Conservation (phyloP, 2,113 vertebrate species). For the Oostethus manadensis region DNA sequence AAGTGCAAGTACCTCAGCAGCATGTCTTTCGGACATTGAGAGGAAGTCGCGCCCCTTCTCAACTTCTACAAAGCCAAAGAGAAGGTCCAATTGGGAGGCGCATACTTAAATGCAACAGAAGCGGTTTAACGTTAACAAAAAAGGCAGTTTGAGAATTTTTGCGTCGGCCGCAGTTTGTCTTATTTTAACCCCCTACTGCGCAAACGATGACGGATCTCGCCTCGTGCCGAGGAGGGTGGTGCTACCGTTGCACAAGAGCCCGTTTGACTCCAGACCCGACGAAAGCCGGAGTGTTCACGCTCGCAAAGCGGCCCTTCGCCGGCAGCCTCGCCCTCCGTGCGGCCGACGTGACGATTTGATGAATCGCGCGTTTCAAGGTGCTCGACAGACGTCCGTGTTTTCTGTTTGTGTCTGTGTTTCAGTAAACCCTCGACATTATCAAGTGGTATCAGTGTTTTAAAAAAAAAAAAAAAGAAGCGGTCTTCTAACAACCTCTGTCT, state of each 20-base stretch:
- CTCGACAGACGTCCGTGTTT: slow-evolving; percentile 61
- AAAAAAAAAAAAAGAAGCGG: slow-evolving; percentile 17
- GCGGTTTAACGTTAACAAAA: slow-evolving; percentile 26
- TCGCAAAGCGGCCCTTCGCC: too few relatives aligned
- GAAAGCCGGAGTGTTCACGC: too few relatives aligned
- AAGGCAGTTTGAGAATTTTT: slow-evolving; percentile 51
- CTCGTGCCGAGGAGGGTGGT: slow-evolving; percentile 60
- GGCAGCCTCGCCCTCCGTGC: slow-evolving; percentile 46
- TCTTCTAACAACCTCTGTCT: slow-evolving; percentile 52
- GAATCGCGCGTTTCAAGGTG: slow-evolving; percentile 69
- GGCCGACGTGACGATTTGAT: slow-evolving; percentile 71
- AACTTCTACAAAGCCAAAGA: slow-evolving; percentile 67
- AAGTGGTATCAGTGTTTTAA: slow-evolving; percentile 70
- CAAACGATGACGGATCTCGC: slow-evolving; percentile 73
- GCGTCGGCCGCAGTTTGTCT: slow-evolving; percentile 58
- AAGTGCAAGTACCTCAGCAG: slow-evolving; percentile 14
- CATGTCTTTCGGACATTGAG: slow-evolving; percentile 26
- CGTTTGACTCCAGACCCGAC: slow-evolving; percentile 17
- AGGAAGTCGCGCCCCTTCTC: slow-evolving; percentile 49
- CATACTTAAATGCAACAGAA: slow-evolving; percentile 47
- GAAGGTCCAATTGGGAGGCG: slow-evolving; percentile 52
- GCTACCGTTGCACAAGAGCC: slow-evolving; percentile 34
- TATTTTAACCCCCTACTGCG: slow-evolving; percentile 57
- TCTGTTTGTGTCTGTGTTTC: slow-evolving; percentile 60
- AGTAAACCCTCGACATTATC: slow-evolving; percentile 58